Percentiles rank a stretch among this genome's conserved stretches.
These are phyloP conservation scores for Alcis repandata DNA, from an alignment of 2,888 invertebrate species.

Conservation along the genomic window DNA sequence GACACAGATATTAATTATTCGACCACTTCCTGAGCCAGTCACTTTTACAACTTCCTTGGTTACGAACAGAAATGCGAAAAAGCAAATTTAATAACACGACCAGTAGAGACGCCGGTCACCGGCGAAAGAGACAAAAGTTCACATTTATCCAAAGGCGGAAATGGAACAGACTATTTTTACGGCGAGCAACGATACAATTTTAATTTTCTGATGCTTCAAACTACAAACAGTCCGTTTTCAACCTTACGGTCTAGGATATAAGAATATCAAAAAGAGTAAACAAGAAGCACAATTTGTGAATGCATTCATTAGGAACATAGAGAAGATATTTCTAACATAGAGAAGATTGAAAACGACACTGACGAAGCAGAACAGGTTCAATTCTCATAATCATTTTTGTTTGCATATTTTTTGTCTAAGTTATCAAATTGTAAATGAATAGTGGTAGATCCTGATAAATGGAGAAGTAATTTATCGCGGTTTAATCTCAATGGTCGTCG, in stretches of 20 bases:
- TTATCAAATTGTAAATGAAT: slow-evolving; percentile 8
- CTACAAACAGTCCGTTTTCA: slow-evolving; percentile 57
- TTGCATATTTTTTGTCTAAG: slow-evolving; percentile 1
- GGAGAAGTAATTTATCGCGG: slow-evolving; percentile 38
- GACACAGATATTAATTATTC: slow-evolving; percentile 12
- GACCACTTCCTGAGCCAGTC: slow-evolving; percentile 21
- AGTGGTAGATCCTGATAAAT: slow-evolving; percentile 24
- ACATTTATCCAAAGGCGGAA: slow-evolving; percentile 79
- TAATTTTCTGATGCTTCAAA: slow-evolving; percentile 52
- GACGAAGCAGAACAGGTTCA: slow-evolving; percentile 59
- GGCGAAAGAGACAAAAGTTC: slow-evolving; percentile 74
- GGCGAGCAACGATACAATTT: slow-evolving; percentile 61
- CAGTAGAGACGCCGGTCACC: slow-evolving; percentile 59
- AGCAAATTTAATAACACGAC: slow-evolving; percentile 49
- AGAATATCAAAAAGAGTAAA: slow-evolving; percentile 36
- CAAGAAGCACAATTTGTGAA: slow-evolving; percentile 40
- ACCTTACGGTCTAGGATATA: slow-evolving; percentile 60
- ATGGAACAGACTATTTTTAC: slow-evolving; percentile 80
- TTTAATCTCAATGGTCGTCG: slow-evolving; percentile 45
- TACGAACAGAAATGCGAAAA: slow-evolving; percentile 39
- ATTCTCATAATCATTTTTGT: slow-evolving; percentile 30
- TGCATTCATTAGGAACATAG: slow-evolving; percentile 72
- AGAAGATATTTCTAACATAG: slow-evolving; percentile 71
- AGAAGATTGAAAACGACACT: slow-evolving; percentile 62
- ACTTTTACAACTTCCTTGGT: slow-evolving; percentile 29